Evolutionary conservation across 2,113 vertebrate species (phyloP).

Genomic region (Pelecanus crispus): DNA sequence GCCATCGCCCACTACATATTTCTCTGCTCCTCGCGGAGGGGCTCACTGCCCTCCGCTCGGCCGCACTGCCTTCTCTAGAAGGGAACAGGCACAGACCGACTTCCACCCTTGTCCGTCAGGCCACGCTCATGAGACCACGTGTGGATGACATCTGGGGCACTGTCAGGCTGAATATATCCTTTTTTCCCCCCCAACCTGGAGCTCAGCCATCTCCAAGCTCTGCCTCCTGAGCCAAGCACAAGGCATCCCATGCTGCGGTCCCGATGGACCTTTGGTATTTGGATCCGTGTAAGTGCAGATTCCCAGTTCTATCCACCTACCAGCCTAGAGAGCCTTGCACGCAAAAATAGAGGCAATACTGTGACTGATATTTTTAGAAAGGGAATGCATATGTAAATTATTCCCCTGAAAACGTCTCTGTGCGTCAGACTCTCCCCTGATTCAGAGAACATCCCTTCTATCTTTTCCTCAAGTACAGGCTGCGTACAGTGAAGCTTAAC

Average conservation of each 20-base stretch:
- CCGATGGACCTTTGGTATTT: neutral
- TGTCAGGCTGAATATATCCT: neutral
- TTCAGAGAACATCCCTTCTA: constrained; percentile 57
- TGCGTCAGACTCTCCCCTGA: constrained; percentile 58
- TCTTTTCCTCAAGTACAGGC: constrained; percentile 54
- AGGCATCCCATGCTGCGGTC: neutral
- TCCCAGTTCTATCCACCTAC: neutral
- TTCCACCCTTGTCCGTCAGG: neutral
- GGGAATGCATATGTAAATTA: constrained; percentile 63
- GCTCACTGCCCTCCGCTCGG: fast-evolving
- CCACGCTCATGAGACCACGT: fast-evolving
- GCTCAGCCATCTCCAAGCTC: neutral
- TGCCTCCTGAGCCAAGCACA: neutral
- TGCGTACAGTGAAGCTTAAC: neutral
- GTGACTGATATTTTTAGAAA: constrained; percentile 58
- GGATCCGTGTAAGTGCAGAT: neutral
- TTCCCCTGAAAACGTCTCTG: constrained; percentile 52
- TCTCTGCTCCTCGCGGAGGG: neutral
- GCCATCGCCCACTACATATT: neutral
- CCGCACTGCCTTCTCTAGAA: neutral
- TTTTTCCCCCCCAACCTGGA: neutral
- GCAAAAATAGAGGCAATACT: constrained; percentile 42
- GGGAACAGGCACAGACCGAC: neutral
- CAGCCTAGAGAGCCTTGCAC: neutral
- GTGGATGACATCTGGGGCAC: neutral